Evolutionary conservation across 1,140 invertebrate genomes (phyloP).

Genomic region (Fopius arisanus): DNA sequence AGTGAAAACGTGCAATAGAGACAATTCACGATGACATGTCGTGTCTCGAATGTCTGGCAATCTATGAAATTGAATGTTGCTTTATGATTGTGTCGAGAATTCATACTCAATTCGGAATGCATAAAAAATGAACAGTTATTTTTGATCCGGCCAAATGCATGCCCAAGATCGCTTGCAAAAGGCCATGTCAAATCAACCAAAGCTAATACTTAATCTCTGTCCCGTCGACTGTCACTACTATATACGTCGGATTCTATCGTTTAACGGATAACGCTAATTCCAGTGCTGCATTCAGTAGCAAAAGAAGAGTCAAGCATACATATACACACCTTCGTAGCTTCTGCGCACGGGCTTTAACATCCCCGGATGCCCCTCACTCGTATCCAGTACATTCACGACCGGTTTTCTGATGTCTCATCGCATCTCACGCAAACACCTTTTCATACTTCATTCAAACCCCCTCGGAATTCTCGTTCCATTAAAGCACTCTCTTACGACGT

Average conservation of each 20-base stretch:
- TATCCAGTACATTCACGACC: background rate
- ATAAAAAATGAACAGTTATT: background rate
- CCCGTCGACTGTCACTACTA: conserved; percentile 23
- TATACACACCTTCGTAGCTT: background rate
- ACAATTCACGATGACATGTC: no score
- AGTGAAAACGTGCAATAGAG: no score
- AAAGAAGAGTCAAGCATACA: background rate
- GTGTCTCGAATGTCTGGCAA: no score
- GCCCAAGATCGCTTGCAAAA: background rate
- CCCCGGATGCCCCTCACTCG: no score
- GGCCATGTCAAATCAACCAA: conserved; percentile 10
- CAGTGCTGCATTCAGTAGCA: background rate
- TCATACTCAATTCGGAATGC: background rate
- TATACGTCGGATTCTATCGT: conserved; percentile 28
- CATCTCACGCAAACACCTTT: no score
- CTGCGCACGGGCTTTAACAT: no score
- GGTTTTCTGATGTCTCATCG: background rate
- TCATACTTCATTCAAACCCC: no score
- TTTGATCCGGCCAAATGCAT: background rate
- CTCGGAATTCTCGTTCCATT: background rate
- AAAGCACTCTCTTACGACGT: background rate
- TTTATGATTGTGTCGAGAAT: background rate
- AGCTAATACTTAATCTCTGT: conserved; percentile 26
- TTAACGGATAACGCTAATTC: conserved; percentile 28
- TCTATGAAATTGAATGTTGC: background rate